Evolutionary conservation across 2,797 vertebrate genomes (phyloP), one percentile per base, ranked within the genome.

Genomic region (Ambastaia sidthimunki): DNA sequence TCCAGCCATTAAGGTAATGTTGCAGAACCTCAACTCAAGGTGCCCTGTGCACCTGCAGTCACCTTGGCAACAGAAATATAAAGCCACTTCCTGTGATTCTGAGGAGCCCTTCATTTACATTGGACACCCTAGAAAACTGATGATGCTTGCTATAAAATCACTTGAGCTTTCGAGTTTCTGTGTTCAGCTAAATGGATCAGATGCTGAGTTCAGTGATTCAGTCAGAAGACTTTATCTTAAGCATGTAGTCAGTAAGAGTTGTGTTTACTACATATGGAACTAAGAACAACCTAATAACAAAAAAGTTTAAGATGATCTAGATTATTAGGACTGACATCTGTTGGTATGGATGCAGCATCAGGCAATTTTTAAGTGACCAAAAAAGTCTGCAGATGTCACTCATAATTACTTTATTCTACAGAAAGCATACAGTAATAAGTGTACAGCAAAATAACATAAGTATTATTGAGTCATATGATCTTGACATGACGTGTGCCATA

Each of bases 1-100:
- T 72, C 60, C 52, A 67, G 92, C 78, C 48, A 70, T 60, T 28
- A 71, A 79, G 72, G 48, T 65, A 79, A 74, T 78, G 71, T 79
- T 62, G 59, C 66, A 71, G 71, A 83, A 79, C 59, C 37, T 44
- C 71, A 63, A 19, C 44, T 74, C 62, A 78, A 78, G 70, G 75
- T 82, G 75, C 63, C 70, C 44, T 19, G 50, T 21, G 72, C 82
- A 80, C 74, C 78, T 80, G 78, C 62, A 62, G 41, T 63, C 44
- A 78, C 71, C 76, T 74, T 74, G 76, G 76, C 18, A 55, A 69
- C 81, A 70, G 47, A 74, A 67, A 74, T 69, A 70, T 23, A 72
- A 63, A 50, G 76, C 18, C 60, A 67, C 25, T 18, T 69, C 13
- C 34, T 52, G 25, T 21, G 15, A 34, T 67, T 81, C n/a, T 1